Percentiles rank a stretch among this genome's conserved stretches.
phyloP scores from a whole-genome alignment of 2,888 invertebrate species.

The Acrocera orbiculus region DNA sequence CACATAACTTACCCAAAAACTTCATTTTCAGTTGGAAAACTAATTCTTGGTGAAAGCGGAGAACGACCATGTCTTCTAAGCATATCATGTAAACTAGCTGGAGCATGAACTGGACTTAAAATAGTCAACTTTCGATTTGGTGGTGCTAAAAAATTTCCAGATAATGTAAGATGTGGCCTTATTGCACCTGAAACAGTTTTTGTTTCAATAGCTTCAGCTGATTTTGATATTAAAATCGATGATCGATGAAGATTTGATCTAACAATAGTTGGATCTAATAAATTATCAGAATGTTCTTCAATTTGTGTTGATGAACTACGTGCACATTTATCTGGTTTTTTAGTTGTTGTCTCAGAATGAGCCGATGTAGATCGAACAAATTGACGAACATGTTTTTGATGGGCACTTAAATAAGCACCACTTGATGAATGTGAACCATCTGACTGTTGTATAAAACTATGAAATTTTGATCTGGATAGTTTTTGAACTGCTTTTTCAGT shows the following conservation, averaged over 20 bases:
- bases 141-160: constrained; percentile 29
- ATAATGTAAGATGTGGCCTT: constrained; percentile 29
- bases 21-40: constrained; percentile 29
- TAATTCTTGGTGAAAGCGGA: constrained; percentile 29
- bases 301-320: constrained; percentile 31
- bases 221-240: constrained; percentile 30
- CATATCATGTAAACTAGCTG: constrained; percentile 39
- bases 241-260: constrained; percentile 28
- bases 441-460: constrained; percentile 30
- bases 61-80: constrained; percentile 28
- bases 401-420: constrained; percentile 25
- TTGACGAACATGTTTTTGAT: constrained; percentile 30
- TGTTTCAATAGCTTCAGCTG: constrained; percentile 29
- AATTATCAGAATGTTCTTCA: constrained; percentile 18
- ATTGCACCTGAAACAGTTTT: constrained; percentile 16
- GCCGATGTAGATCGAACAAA: constrained; percentile 32
- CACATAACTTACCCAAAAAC: constrained; percentile 27
- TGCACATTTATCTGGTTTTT: constrained; percentile 26
- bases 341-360: constrained; percentile 25
- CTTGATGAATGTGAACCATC: constrained; percentile 20
- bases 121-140: constrained; percentile 49
- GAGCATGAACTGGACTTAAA: constrained; percentile 53
- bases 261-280: constrained; percentile 14
- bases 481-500: constrained; percentile 24
- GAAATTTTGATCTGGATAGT: constrained; percentile 26